Base-by-base conservation (phyloP, 1,140 invertebrate species). In the Meloidogyne chitwoodi region DNA sequence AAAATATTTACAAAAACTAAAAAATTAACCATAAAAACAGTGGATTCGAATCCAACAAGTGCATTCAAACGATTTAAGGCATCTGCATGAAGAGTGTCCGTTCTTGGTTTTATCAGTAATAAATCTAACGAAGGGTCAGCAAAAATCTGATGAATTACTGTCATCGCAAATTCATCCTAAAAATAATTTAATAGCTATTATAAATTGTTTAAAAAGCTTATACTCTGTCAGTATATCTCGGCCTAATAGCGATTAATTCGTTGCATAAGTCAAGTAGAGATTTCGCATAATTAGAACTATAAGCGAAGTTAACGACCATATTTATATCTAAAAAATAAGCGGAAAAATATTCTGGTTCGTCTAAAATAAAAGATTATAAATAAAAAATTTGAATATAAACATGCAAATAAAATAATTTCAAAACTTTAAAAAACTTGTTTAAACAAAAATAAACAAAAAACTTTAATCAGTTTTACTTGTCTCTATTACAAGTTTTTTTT, bases 41-140 rank as follows among this genome's bases (percentile, higher is more conserved):
- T 67, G 12, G 76, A 77, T 65, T 77, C 76, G 68, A 77, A 77
- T 61, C 76, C 76, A 61, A 77, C 67, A 12, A 77, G 44, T 16
- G 38, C 71, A 64, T 72, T 77, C 5, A 77, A 48, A 24, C 76
- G 74, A 41, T 77, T 74, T 22, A 77, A 68, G n/a, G 76, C 76
- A n/a, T 77, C 76, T 19, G 76, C 76, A 44, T 77, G 76, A 0
- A 77, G 3, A 44, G 64, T 48, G 27, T 77, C 76, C 16, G 73
- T 64, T 24, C 62, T 31, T 24, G 76, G 76, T 67, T 56, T 77
- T n/a, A 77, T 16, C 19, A 68, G 41, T 12, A 77, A 68, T 22
- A 77, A 75, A 77, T 77, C 76, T 34, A 64, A 8, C 29, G 76
- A 64, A 26, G 14, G 34, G 26, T 77, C 76, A 19, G n/a, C 76